Percentiles rank a stretch among this genome's conserved stretches.
These are phyloP conservation scores for Apodemus sylvaticus DNA, from an alignment of 2,113 vertebrate genomes.

Conservation along the genomic window DNA sequence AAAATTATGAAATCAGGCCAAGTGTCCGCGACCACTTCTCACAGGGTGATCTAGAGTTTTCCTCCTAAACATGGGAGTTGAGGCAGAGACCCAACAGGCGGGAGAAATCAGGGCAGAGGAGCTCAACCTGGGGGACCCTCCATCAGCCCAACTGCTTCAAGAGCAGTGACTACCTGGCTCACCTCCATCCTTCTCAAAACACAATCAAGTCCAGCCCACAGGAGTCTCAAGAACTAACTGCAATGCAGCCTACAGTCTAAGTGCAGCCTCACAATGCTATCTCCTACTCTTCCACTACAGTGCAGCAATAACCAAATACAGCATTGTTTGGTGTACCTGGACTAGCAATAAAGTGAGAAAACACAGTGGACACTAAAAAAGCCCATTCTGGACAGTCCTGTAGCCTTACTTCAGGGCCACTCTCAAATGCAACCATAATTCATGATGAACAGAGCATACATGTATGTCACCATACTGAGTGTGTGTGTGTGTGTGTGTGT, in stretches of 20 bases:
- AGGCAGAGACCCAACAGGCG: neutral
- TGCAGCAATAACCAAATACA: neutral
- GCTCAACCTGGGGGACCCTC: neutral
- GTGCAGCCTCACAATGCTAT: neutral
- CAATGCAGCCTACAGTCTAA: neutral
- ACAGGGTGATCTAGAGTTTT: neutral
- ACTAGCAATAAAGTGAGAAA: neutral
- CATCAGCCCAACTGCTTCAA: neutral
- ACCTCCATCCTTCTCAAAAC: neutral
- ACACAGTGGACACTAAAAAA: neutral
- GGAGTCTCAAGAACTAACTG: neutral
- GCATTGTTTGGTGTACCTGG: neutral
- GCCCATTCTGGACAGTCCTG: neutral
- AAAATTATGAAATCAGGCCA: neutral
- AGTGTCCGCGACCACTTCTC: neutral
- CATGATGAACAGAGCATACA: neutral
- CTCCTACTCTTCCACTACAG: neutral
- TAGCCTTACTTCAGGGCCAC: neutral
- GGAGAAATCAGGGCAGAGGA: neutral
- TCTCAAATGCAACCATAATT: neutral
- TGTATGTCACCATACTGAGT: neutral
- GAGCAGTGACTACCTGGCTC: neutral
- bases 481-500: neutral
- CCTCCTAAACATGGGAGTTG: neutral
- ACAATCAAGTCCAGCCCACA: neutral